phyloP scores from a whole-genome alignment of 2,888 invertebrate genomes.

The Neuroscelio doddi region DNA sequence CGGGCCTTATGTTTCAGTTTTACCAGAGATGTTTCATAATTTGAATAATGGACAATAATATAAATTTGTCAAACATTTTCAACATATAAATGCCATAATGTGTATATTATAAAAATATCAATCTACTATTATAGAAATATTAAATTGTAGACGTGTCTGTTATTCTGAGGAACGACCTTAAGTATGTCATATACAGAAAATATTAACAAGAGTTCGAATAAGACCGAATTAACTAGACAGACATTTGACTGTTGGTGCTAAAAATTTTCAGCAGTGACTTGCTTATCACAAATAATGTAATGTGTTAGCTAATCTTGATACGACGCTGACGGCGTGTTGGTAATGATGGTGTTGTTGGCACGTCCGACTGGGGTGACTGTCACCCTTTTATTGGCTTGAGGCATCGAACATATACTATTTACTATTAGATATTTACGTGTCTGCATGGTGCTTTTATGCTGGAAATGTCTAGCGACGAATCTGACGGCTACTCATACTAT shows the following conservation, averaged over 20 bases:
- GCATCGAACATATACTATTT: conserved; percentile 57
- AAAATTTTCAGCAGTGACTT: conserved; percentile 30
- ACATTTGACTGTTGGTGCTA: conserved; percentile 21
- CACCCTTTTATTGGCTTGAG: conserved; percentile 57
- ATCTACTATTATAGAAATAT: no score
- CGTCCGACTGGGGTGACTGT: conserved; percentile 56
- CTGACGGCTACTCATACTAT: conserved; percentile 55
- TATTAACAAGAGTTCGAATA: no score
- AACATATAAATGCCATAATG: no score
- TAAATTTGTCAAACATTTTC: no score
- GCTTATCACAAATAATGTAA: conserved; percentile 29
- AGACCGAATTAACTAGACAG: conserved; percentile 4
- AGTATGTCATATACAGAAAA: no score
- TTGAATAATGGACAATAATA: no score
- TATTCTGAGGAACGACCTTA: no score
- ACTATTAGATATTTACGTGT: conserved; percentile 60
- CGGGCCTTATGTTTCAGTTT: no score
- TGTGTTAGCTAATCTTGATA: conserved; percentile 46
- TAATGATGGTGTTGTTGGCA: conserved; percentile 67
- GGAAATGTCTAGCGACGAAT: conserved; percentile 63
- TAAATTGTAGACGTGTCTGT: no score
- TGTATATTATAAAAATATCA: no score
- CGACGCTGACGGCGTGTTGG: conserved; percentile 60
- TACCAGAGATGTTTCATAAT: no score
- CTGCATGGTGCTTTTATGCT: conserved; percentile 67